phyloP scores from a whole-genome alignment of 2,113 vertebrate species.

The Benitochromis conjunctus region DNA sequence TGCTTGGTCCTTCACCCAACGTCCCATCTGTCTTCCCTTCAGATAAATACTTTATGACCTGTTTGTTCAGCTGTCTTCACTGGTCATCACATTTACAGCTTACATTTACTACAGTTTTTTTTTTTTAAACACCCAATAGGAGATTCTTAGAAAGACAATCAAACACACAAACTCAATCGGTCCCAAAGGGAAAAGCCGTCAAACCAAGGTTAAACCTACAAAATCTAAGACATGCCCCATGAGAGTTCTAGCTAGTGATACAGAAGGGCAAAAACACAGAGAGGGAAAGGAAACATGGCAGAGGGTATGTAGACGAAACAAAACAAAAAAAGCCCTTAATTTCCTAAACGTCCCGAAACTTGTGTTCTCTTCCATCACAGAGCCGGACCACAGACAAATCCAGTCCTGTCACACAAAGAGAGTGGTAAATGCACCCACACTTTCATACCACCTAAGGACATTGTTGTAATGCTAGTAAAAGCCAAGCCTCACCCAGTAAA shows the following conservation, averaged over 20 bases:
- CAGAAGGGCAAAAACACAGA: background rate
- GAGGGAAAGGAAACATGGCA: background rate
- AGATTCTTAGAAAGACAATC: slow-evolving; percentile 9
- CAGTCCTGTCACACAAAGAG: slow-evolving; percentile 33
- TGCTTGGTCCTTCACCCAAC: background rate
- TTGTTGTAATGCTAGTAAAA: slow-evolving; percentile 72
- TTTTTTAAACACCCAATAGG: slow-evolving; percentile 19
- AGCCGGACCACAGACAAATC: slow-evolving; percentile 37
- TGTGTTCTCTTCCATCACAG: slow-evolving; percentile 29
- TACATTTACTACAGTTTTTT: background rate
- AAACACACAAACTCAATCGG: background rate
- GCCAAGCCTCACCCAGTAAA: slow-evolving; percentile 57
- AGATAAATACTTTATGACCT: slow-evolving; percentile 66
- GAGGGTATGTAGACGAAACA: background rate
- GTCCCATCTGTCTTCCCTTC: background rate
- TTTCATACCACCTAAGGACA: slow-evolving; percentile 63
- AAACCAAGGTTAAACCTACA: background rate
- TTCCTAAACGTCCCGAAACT: slow-evolving; percentile 33
- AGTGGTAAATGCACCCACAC: slow-evolving; percentile 20
- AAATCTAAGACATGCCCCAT: background rate
- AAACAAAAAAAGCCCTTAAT: slow-evolving; percentile 30
- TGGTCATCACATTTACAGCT: slow-evolving; percentile 53
- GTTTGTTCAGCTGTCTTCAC: slow-evolving; percentile 69
- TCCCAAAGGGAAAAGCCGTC: background rate
- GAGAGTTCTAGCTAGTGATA: background rate